Evolutionary conservation across 2,888 invertebrate genomes (phyloP), one percentile per base, ranked within the genome.

Genomic region (Lamproptera curius): DNA sequence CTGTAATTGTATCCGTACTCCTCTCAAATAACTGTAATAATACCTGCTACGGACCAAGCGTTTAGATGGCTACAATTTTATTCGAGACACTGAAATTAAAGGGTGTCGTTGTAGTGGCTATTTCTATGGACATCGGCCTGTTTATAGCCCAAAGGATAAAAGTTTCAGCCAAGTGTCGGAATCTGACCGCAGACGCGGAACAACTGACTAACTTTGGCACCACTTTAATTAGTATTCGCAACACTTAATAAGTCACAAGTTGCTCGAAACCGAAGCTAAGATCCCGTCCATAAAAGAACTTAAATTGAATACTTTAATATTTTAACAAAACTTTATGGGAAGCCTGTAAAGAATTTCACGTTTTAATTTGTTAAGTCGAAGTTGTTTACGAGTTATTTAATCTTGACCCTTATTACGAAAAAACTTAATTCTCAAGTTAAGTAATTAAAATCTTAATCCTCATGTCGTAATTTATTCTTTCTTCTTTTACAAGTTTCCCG

Each of bases 1-100:
- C 81, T 82, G 76, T 86, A 86, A 86, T 86, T 85, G 80, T 76
- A 72, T 86, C 85, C 84, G 84, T 73, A 63, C 61, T 62, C 63
- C 54, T 46, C 53, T 23, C 56, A 59, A 63, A 65, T 62, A 67
- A 65, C 65, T 65, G 68, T 69, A 69, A 62, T 58, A 56, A 58
- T 59, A 52, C 57, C 57, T 53, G 50, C 56, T 58, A 56, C 56
- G 53, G 54, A 50, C 53, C 33, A 11, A 16, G n/a, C 16, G 16
- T n/a, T 34, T 33, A 38, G 31, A 33, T 8, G 20, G 13, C 11
- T 34, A 23, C 35, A 42, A 43, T 48, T 48, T 48, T 9, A 37
- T 34, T 43, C 33, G 16, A 49, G 16, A 35, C 34, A 6, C 23
- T 16, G 17, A 20, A 38, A 49, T 42, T 38, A 42, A 17, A 37